A percentile compares a stretch with the other conserved stretches of the same genome.
phyloP scores from a whole-genome alignment of 2,888 invertebrate species.

The Nipponacmea schrenckii region DNA sequence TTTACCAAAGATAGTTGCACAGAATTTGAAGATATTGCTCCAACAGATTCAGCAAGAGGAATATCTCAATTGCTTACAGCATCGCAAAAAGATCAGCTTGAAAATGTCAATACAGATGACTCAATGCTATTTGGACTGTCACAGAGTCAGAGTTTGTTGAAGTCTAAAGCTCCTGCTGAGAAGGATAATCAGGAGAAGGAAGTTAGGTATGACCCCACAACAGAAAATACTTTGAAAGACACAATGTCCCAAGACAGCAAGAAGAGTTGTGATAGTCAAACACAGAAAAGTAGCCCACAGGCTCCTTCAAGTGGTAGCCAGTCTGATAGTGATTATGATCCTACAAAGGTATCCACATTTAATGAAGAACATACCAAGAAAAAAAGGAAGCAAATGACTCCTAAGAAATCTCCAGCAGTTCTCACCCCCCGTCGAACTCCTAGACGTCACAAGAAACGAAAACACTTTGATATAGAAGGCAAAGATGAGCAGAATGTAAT shows the following conservation, averaged over 20 bases:
- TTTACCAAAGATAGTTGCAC: background rate
- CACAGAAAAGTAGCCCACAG: background rate
- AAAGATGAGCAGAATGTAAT: background rate
- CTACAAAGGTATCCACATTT: conserved; percentile 15
- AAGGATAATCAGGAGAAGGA: background rate
- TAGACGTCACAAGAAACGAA: conserved; percentile 12
- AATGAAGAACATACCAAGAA: conserved; percentile 12
- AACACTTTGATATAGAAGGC: background rate
- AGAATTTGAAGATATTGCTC: too few relatives aligned
- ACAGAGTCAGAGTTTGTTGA: background rate
- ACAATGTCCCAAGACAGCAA: background rate
- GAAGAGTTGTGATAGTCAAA: background rate
- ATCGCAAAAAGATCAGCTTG: background rate
- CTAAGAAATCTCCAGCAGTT: conserved; percentile 36
- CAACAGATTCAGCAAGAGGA: background rate
- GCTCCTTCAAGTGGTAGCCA: background rate
- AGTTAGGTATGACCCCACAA: background rate
- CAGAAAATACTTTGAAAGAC: background rate
- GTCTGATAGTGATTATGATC: conserved; percentile 13
- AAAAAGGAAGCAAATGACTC: conserved; percentile 43
- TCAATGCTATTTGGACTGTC: background rate
- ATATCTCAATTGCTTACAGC: background rate
- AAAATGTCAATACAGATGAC: background rate
- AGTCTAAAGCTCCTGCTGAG: background rate
- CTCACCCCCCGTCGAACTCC: conserved; percentile 20